Evolutionary conservation across 1,140 invertebrate species (phyloP).

Genomic region (Trigoniulus corallinus): DNA sequence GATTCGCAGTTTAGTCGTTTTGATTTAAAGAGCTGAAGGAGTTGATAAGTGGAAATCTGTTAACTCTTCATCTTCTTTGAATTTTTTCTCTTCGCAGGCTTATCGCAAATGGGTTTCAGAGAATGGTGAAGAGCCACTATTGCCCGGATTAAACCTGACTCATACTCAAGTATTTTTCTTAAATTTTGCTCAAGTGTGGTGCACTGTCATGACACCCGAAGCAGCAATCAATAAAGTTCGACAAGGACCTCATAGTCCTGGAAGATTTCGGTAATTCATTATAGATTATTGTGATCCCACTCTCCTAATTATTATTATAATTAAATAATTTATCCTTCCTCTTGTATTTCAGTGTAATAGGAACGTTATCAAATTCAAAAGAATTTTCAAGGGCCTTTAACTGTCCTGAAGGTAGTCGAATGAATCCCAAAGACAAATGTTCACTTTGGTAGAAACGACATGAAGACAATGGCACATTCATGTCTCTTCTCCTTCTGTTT

Average conservation of each 20-base stretch:
- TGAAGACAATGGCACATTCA: no score
- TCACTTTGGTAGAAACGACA: slow-evolving; percentile 18
- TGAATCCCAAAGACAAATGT: slow-evolving; percentile 19
- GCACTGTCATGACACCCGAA: slow-evolving; percentile 88
- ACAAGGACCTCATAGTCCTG: slow-evolving; percentile 88
- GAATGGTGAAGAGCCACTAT: slow-evolving; percentile 47
- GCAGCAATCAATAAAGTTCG: slow-evolving; percentile 85
- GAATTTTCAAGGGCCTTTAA: slow-evolving; percentile 65
- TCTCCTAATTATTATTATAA: no score
- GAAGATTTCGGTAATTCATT: slow-evolving; percentile 63
- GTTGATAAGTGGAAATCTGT: no score
- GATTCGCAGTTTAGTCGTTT: background rate
- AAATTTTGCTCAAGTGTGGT: slow-evolving; percentile 78
- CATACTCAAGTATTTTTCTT: slow-evolving; percentile 78
- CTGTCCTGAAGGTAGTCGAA: slow-evolving; percentile 10
- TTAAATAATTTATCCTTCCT: background rate
- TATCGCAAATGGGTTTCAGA: slow-evolving; percentile 58
- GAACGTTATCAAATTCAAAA: slow-evolving; percentile 77
- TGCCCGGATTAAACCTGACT: slow-evolving; percentile 63
- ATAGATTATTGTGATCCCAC: no score
- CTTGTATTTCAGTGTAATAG: slow-evolving; percentile 42
- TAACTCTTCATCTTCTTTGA: background rate
- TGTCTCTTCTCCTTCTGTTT: no score
- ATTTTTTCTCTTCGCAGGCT: no score
- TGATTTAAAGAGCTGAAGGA: background rate